Base-by-base conservation (phyloP, 2,888 invertebrate species). In the Callyntrura sp. region DNA sequence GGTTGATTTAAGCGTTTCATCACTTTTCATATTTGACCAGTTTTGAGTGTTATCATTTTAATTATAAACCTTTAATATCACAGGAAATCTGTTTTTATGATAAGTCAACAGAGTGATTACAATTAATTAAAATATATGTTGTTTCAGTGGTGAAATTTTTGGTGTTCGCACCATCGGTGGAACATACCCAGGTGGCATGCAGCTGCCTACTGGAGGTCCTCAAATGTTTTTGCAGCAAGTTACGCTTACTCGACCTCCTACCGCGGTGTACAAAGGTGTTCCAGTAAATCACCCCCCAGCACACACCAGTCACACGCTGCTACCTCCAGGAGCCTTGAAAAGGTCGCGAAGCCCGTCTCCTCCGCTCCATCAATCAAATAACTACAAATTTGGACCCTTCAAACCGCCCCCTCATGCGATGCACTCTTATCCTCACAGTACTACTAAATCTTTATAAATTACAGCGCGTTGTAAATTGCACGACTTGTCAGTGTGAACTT, bases 341-440 rank as follows among this genome's bases (percentile, higher is more conserved):
- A 94, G 97, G 94, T 95, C 95, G 93, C 94, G 97, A 94, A 96
- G 97, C 95, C 97, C 97, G 14, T 96, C 96, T 73, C 96, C 94
- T n/a, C 93, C 94, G 12, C 93, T 93, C 1, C 92, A 95, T 14
- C 95, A 95, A 57, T 94, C 95, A 35, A 96, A 96, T 94, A 95
- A 95, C 93, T 95, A 95, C 85, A 95, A 94, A 81, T 96, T 96
- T 93, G 95, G 95, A 17, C 96, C 93, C n/a, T 93, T 92, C 65
- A 93, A 96, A 92, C 96, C 96, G 12, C 92, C 93, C 94, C 95
- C 95, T n/a, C 94, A 95, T 76, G 95, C 95, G 8, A 95, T 96
- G 12, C 95, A 96, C 93, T 95, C 95, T 14, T 97, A 97, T 94
- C 95, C 95, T 48, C 95, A 95, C 62, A 92, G 92, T 92, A 87